Base-by-base conservation (phyloP, 2,797 vertebrate genomes). In the Nasua narica region DNA sequence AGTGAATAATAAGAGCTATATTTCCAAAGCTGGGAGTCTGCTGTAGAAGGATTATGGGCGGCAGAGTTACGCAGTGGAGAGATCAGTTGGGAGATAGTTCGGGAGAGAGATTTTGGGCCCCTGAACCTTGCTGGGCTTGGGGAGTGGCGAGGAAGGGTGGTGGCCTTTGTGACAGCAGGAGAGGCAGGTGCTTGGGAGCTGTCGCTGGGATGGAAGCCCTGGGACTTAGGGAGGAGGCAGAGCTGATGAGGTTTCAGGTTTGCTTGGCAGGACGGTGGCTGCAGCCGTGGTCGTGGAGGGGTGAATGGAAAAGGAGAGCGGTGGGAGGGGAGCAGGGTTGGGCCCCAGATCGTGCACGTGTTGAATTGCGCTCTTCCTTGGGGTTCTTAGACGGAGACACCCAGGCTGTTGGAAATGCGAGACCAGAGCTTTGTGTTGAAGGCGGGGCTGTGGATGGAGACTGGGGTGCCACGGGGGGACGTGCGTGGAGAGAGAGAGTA, bases 361-460 rank as follows among this genome's bases (percentile, higher is more conserved):
- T 65, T 43, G 78, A 21, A 60, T 9, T 23, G 50, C 7, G 5
- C 12, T 48, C 37, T 5, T 25, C 35, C 62, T 91, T 37, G 67
- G 40, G 2, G 0, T 87, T 76, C 65, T 56, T 25, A 3, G 32
- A 56, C n/a, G 25, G 56, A 37, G 40, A 56, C 9, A 14, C n/a
- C 65, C n/a, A 3, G 56, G 52, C 10, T 40, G 25, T 19, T 52
- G 35, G 72, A 37, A 48, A 35, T 29, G 46, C 3, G 79, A 54
- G 67, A 16, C 78, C 46, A 62, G 87, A 72, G 69, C 78, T 96
- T 72, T 91, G 90, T 27, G 14, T 7, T 60, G 69, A 7, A 54
- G 40, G 16, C 0, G 15, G 48, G 56, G n/a, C 70, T 46, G 77
- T 13, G 32, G 54, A 29, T 46, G 60, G 67, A 74, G 84, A 35